Conservation (phyloP, 2,888 invertebrate genomes). For the Xiphydria camelus region DNA sequence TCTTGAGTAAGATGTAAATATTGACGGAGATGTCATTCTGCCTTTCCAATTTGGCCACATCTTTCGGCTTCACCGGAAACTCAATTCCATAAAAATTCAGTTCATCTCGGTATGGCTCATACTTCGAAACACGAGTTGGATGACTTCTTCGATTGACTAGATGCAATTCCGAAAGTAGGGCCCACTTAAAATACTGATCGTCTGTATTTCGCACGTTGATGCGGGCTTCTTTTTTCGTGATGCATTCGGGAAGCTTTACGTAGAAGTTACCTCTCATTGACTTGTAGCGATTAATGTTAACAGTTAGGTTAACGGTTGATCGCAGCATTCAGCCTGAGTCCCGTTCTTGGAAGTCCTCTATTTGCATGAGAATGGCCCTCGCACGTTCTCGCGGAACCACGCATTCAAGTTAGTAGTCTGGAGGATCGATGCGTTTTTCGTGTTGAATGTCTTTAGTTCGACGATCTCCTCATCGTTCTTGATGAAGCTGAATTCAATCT, state of each 20-base stretch:
- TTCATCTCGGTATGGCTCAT: slow-evolving; percentile 14
- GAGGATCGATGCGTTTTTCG: slow-evolving; percentile 1
- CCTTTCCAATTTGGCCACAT: slow-evolving; percentile 27
- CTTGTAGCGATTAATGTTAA: no score
- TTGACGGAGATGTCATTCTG: slow-evolving; percentile 25
- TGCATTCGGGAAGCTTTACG: slow-evolving; percentile 20
- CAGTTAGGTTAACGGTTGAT: slow-evolving; percentile 21
- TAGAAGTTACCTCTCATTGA: slow-evolving; percentile 23
- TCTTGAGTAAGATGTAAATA: slow-evolving; percentile 11
- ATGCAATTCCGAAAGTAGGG: slow-evolving; percentile 28
- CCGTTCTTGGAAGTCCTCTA: slow-evolving; percentile 35
- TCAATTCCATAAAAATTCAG: slow-evolving; percentile 25
- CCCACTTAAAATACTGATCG: no score
- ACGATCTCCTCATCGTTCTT: no score
- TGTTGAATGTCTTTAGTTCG: slow-evolving; percentile 9
- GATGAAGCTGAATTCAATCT: no score
- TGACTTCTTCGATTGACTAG: slow-evolving; percentile 15
- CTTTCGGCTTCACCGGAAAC: slow-evolving; percentile 26
- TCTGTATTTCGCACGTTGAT: slow-evolving; percentile 30
- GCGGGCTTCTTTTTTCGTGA: slow-evolving; percentile 25
- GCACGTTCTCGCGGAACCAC: slow-evolving; percentile 15
- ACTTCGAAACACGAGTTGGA: slow-evolving; percentile 17
- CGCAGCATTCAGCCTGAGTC: slow-evolving; percentile 32
- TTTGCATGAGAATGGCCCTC: slow-evolving; percentile 11
- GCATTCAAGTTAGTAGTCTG: not conserved